These are phyloP conservation scores for Tychaedon coryphoeus DNA, from an alignment of 2,113 vertebrate species.

Conservation along the genomic window DNA sequence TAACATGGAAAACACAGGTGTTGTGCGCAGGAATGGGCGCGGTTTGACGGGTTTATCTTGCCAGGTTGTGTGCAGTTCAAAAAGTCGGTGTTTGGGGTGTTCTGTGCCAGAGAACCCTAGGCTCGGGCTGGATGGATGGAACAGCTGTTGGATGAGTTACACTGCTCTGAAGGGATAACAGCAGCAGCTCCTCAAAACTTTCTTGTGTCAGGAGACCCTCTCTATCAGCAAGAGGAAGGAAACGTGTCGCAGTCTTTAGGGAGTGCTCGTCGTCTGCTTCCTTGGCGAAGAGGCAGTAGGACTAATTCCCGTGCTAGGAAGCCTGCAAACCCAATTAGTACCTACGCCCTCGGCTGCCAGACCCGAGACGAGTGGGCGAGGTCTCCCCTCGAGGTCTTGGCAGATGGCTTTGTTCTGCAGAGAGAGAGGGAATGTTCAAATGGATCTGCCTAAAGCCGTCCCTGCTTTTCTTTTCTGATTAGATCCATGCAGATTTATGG, in stretches of 20 bases:
- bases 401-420: not conserved
- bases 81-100: fast-evolving
- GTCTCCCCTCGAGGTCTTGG: fast-evolving
- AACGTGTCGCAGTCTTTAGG: not conserved
- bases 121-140: not conserved
- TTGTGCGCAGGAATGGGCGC: fast-evolving
- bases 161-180: fast-evolving
- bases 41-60: fast-evolving
- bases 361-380: fast-evolving
- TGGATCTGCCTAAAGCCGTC: not conserved
- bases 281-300: not conserved
- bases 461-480: not conserved
- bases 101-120: not conserved
- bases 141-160: too few relatives aligned
- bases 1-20: not conserved
- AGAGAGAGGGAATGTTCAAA: not conserved
- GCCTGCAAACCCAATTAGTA: not conserved
- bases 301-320: fast-evolving
- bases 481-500: not conserved
- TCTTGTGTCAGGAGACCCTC: fast-evolving
- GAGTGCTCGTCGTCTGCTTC: fast-evolving
- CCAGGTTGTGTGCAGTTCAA: not conserved
- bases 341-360: not conserved
- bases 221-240: not conserved
- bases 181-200: not conserved